Evolutionary conservation across 2,113 vertebrate species (phyloP).

Genomic region (Zapornia atra): DNA sequence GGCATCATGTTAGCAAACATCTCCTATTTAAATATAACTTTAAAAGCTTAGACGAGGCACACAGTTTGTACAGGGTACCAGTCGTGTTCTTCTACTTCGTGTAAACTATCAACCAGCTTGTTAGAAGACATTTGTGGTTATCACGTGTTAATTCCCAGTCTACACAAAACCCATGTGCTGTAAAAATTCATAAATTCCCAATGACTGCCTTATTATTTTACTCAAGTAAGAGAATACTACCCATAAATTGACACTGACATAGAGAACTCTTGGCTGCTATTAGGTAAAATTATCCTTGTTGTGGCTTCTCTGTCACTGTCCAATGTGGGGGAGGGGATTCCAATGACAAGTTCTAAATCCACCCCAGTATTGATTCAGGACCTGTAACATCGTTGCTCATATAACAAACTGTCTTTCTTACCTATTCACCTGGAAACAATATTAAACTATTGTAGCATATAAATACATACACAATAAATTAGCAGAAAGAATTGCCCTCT

Average conservation of each 20-base stretch:
- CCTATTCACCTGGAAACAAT: neutral
- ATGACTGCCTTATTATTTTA: neutral
- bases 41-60: neutral
- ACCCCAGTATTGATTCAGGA: neutral
- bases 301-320: neutral
- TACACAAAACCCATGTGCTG: neutral
- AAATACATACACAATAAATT: neutral
- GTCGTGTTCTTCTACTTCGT: neutral
- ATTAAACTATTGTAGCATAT: neutral
- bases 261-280: conserved; percentile 27
- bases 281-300: conserved; percentile 42
- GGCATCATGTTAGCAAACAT: neutral
- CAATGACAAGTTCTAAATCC: conserved; percentile 6
- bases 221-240: neutral
- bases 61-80: neutral
- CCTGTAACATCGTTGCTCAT: neutral
- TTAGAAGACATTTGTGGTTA: neutral
- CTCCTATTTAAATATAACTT: neutral
- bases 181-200: neutral
- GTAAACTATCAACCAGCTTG: neutral
- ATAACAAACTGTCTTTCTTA: neutral
- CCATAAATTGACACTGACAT: neutral
- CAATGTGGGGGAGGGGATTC: neutral
- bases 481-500: neutral
- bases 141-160: neutral